phyloP scores from a whole-genome alignment of 2,113 vertebrate species.

The Zonotrichia leucophrys region DNA sequence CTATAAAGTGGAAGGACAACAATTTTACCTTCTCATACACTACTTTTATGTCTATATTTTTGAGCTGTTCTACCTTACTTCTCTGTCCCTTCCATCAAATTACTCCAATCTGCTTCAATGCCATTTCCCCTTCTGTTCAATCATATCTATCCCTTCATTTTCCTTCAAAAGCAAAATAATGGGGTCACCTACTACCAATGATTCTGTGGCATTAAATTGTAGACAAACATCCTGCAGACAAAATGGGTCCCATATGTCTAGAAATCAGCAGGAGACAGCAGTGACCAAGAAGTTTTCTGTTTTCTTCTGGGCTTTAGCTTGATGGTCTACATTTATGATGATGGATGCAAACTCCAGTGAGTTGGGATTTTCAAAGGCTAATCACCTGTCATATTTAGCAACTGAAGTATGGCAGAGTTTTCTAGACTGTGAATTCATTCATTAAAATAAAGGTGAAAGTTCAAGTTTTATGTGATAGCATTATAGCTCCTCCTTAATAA shows the following conservation, averaged over 20 bases:
- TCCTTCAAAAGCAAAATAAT: background rate
- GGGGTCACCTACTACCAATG: background rate
- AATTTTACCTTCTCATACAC: background rate
- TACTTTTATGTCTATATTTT: background rate
- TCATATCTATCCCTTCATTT: background rate
- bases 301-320: background rate
- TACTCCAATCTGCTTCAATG: background rate
- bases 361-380: background rate
- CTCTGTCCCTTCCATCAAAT: background rate
- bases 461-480: background rate
- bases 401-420: background rate
- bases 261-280: background rate
- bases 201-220: background rate
- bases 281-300: background rate
- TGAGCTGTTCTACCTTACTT: background rate
- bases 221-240: background rate
- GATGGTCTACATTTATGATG: background rate
- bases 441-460: background rate
- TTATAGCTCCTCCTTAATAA: background rate
- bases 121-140: background rate
- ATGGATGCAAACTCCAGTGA: background rate
- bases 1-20: background rate
- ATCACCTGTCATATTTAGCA: background rate
- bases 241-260: accelerated
- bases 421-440: background rate